Evolutionary conservation across 2,888 invertebrate species (phyloP).

Genomic region (Stictocephala bisonia): DNA sequence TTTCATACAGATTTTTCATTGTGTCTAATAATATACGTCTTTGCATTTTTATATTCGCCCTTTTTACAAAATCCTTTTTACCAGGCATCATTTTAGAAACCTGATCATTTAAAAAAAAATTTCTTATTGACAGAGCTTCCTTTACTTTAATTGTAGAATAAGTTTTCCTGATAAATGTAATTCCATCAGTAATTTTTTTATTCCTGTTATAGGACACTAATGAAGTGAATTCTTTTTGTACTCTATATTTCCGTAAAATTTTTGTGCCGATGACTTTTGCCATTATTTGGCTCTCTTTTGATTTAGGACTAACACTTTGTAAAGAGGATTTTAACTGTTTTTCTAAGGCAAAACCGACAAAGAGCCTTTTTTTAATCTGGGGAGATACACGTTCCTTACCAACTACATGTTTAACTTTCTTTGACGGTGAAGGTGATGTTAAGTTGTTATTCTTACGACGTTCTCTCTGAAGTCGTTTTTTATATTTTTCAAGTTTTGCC

Average conservation of each 20-base stretch:
- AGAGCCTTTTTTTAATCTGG: slow-evolving; percentile 4
- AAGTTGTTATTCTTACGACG: neutral
- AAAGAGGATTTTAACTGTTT: slow-evolving; percentile 1
- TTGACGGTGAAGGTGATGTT: neutral
- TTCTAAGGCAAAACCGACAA: slow-evolving; percentile 1
- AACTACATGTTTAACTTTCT: neutral
- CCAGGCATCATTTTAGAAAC: slow-evolving; percentile 12
- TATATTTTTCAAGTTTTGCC: neutral
- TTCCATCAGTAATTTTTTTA: neutral
- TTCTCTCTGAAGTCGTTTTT: neutral
- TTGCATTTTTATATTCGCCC: slow-evolving; percentile 7
- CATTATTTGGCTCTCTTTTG: slow-evolving; percentile 8
- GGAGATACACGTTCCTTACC: neutral
- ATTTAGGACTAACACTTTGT: neutral
- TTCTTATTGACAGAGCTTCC: neutral
- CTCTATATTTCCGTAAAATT: slow-evolving; percentile 17
- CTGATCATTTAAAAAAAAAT: neutral
- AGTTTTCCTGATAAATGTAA: neutral
- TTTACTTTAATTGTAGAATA: neutral
- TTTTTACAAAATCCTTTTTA: neutral
- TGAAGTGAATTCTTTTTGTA: neutral
- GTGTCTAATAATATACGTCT: neutral
- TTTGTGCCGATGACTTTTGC: slow-evolving; percentile 4
- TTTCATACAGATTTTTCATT: neutral
- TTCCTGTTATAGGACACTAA: neutral